Evolutionary conservation across 2,797 vertebrate genomes (phyloP), one percentile per base, ranked within the genome.

Genomic region (Mustela erminea): DNA sequence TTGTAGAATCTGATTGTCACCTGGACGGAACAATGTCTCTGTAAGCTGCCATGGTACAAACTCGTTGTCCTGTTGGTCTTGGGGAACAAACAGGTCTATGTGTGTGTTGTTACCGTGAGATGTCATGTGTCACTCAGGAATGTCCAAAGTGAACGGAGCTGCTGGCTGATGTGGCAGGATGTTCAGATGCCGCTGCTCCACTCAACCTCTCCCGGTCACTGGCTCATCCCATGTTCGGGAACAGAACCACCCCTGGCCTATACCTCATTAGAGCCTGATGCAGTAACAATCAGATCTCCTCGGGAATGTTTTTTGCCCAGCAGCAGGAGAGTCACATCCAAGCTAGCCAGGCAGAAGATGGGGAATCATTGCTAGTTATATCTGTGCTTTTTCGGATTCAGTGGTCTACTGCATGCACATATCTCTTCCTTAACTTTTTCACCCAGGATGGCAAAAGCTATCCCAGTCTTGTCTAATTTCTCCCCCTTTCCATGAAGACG

Each of bases 1-100:
- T 58, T 94, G 81, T 94, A 81, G 87, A 94, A 88, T 92, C 75
- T 32, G 17, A 72, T 38, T 86, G 56, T 96, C 80, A 90, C 41
- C 38, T 82, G 64, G 32, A 93, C 10, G 41, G 87, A 95, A 87
- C 46, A 85, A 56, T 89, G 20, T 80, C 81, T 95, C 66, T 81
- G 41, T 90, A 90, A 80, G 25, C n/a, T 72, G 77, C 77, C n/a
- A 10, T 18, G 58, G 56, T 72, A 90, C 85, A 75, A 87, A 52
- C 7, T 70, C 60, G 32, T 74, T 81, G 35, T 95, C 58, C 21
- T 68, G 27, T 91, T 78, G 49, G 23, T 70, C 74, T 66, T 82
- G 54, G 72, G 68, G 56, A 85, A 27, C 11, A 62, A 83, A 49
- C 68, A 86, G 74, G 68, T 83, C 12, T 10, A 27, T 9, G 14